Evolutionary conservation across 2,888 invertebrate species (phyloP), one percentile per base, ranked within the genome.

Genomic region (Odontomyia ornata): DNA sequence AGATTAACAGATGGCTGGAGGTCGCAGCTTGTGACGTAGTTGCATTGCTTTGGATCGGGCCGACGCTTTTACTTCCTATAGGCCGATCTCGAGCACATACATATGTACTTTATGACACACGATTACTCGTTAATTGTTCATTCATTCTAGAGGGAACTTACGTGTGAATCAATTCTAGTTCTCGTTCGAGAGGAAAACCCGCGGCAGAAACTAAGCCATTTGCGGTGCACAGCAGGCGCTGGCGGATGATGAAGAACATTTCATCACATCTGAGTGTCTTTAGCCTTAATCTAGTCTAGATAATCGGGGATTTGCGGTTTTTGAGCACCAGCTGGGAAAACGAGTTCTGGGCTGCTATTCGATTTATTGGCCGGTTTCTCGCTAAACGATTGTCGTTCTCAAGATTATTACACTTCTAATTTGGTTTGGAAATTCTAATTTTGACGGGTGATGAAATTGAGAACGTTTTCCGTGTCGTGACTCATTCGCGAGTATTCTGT

Each of bases 251-350:
- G 52, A 52, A 36, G 36, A 3, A 36, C 36, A 9, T 36, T 36
- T 9, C 9, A 36, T n/a, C 43, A 4, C 18, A 15, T 9, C 52
- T 52, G 5, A 52, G 18, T 52, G 4, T 15, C 7, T 7, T 9
- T 52, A 13, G 5, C 18, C 15, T 52, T 52, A 15, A 52, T 36
- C 36, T 18, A 15, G 52, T 5, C 52, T 52, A 4, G 52, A n/a
- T 52, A 52, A 52, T 52, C 52, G 15, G 52, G 52, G 52, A 52
- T 52, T 52, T n/a, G 52, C 13, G 52, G 52, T 15, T 52, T n/a
- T 52, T 52, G 52, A 15, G 52, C 4, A 52, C 4, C 3, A 9
- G 36, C 36, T 9, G 52, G 15, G 15, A 15, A 52, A 52, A 52
- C 52, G 4, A 4, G 52, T 52, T 52, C 52, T 52, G 15, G 52